A percentile compares a stretch with the other conserved stretches of the same genome.
Conservation (phyloP, 30 jellyfish, hydroid and myxozoan species). For the Chrysaora quinquecirrha region DNA sequence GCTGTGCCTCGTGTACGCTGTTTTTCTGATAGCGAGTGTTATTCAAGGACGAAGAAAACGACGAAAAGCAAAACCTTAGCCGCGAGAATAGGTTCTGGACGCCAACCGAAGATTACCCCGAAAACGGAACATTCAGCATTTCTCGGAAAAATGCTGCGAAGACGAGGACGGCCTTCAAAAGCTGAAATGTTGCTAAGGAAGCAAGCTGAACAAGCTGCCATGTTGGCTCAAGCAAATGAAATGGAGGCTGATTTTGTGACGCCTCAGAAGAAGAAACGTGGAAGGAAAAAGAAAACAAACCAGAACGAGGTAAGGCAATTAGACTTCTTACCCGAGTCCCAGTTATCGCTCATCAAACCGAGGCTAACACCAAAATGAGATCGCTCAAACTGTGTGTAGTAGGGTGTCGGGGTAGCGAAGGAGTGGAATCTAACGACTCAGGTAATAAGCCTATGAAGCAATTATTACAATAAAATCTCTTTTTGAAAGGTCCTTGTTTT, state of each 20-base stretch:
- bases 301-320: not conserved
- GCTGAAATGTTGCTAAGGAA: constrained; percentile 4
- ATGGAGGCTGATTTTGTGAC: not conserved
- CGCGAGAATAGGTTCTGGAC: no score
- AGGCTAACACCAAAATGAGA: no score
- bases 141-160: not conserved
- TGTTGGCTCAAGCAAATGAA: not conserved
- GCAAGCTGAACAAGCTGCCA: not conserved
- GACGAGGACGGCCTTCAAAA: constrained; percentile 7
- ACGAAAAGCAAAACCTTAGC: not conserved
- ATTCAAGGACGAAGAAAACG: not conserved
- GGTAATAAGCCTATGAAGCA: no score
- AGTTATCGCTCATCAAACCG: no score
- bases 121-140: not conserved
- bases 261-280: not conserved
- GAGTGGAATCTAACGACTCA: no score
- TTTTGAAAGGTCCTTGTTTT: no score
- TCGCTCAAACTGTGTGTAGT: no score
- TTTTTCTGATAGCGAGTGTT: not conserved
- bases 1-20: not conserved
- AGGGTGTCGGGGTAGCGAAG: no score
- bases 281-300: not conserved
- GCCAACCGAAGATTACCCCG: not conserved
- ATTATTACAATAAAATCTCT: no score
- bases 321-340: no score